A percentile compares a stretch with the other conserved stretches of the same genome.
Evolutionary conservation across 2,797 vertebrate species (phyloP).

Genomic region (Nyctibius grandis): DNA sequence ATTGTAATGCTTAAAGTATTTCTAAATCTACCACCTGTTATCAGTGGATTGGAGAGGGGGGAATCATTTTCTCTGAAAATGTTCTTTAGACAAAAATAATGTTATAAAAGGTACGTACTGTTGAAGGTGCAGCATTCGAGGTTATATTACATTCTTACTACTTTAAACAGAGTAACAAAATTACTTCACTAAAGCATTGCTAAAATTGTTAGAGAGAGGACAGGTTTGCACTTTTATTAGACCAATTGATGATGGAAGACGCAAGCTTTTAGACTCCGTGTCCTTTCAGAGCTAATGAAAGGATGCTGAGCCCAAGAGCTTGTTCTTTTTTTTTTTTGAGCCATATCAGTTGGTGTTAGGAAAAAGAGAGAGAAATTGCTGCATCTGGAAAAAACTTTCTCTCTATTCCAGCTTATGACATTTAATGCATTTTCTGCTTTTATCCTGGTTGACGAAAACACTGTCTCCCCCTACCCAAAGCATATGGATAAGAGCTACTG

Average conservation of each 20-base stretch:
- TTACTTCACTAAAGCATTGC: not conserved
- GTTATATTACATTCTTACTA: not conserved
- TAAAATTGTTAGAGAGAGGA: not conserved
- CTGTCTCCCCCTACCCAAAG: not conserved
- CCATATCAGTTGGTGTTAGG: not conserved
- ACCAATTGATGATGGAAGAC: not conserved
- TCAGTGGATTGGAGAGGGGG: not conserved
- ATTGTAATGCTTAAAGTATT: conserved; percentile 8
- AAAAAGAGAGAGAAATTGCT: not conserved
- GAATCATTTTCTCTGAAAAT: not conserved
- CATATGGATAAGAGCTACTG: not conserved
- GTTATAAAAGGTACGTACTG: not conserved
- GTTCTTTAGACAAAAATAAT: not conserved
- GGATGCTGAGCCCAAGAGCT: not conserved
- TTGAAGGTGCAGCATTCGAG: not conserved
- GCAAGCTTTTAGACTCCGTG: not conserved
- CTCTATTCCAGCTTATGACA: not conserved
- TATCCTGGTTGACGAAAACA: not conserved
- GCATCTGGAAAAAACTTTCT: not conserved
- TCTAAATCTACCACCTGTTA: conserved; percentile 26
- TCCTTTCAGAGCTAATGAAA: conserved; percentile 36
- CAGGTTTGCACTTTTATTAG: conserved; percentile 7
- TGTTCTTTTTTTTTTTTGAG: not conserved
- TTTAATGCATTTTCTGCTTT: conserved; percentile 28
- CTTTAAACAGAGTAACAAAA: conserved; percentile 15